phyloP scores from a whole-genome alignment of 2,888 invertebrate species.

The Acheta domesticus region DNA sequence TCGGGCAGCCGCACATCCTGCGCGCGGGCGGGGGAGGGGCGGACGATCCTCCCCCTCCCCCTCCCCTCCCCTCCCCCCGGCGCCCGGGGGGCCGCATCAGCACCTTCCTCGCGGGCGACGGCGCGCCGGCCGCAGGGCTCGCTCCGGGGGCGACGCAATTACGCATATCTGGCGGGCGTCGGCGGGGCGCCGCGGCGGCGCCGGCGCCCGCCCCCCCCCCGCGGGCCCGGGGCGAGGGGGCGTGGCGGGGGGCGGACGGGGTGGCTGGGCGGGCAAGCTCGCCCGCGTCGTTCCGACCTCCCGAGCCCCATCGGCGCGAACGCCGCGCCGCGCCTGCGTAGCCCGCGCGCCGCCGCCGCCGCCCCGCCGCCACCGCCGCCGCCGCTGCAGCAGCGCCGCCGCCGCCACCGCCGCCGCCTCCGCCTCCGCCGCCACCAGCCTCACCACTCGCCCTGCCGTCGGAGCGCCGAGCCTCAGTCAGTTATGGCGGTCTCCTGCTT shows the following conservation, averaged over 20 bases:
- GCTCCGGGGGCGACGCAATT: slow-evolving; percentile 34
- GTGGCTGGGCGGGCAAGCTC: slow-evolving; percentile 23
- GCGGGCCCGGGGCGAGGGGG: background rate
- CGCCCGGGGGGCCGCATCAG: background rate
- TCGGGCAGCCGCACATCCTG: too few species aligned
- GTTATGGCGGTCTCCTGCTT: slow-evolving; percentile 39
- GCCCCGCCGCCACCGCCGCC: slow-evolving; percentile 19
- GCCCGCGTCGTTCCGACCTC: slow-evolving; percentile 20
- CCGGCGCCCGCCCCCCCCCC: background rate
- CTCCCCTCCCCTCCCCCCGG: too few species aligned
- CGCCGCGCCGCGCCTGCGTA: background rate
- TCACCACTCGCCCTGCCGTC: background rate
- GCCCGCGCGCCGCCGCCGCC: slow-evolving; percentile 4
- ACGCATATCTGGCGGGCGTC: slow-evolving; percentile 33
- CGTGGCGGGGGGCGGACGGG: background rate
- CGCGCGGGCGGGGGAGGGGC: too few species aligned
- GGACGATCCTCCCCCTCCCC: too few species aligned
- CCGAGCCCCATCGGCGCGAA: background rate
- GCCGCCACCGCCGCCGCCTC: slow-evolving; percentile 21
- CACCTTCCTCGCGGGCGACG: background rate
- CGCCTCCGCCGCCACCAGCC: slow-evolving; percentile 26
- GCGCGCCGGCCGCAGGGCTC: background rate
- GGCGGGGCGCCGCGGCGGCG: slow-evolving; percentile 4
- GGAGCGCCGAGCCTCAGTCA: slow-evolving; percentile 30
- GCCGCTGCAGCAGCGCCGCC: too few species aligned